Conservation (phyloP, 2,797 vertebrate species). For the Pantherophis alleghaniensis region DNA sequence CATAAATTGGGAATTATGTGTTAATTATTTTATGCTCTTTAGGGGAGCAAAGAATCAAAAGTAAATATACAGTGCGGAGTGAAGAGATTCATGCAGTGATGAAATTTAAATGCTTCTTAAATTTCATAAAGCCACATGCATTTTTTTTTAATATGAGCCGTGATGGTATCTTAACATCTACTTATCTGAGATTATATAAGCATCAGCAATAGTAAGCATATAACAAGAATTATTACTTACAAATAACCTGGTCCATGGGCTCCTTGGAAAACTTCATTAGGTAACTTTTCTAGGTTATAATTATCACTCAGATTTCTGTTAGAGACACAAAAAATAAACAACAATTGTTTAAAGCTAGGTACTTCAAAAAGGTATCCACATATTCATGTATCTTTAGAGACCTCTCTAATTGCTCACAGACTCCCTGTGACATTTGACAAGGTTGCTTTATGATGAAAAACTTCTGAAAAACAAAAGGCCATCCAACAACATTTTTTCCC, state of each 20-base stretch:
- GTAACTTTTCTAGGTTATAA: slow-evolving; percentile 74
- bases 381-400: not conserved
- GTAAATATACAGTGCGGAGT: not conserved
- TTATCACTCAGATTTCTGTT: slow-evolving; percentile 76
- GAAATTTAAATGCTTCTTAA: not conserved
- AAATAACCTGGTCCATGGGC: slow-evolving; percentile 74
- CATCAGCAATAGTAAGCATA: not conserved
- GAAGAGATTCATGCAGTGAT: not conserved
- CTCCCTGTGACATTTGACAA: not conserved
- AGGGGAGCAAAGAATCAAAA: not conserved
- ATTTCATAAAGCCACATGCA: not conserved
- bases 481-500: not conserved
- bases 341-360: not conserved
- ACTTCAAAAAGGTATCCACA: not conserved
- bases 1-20: not conserved
- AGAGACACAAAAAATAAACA: not conserved
- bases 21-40: not conserved
- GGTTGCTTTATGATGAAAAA: not conserved
- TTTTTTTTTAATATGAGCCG: not conserved
- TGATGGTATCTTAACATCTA: not conserved
- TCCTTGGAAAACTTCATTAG: slow-evolving; percentile 76
- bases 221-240: slow-evolving; percentile 70
- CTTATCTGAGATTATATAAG: not conserved
- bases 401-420: not conserved
- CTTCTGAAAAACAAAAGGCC: not conserved